A percentile compares a stretch with the other conserved stretches of the same genome.
These are phyloP conservation scores for Etia nguti DNA, from an alignment of 2,113 vertebrate species.

Conservation along the genomic window DNA sequence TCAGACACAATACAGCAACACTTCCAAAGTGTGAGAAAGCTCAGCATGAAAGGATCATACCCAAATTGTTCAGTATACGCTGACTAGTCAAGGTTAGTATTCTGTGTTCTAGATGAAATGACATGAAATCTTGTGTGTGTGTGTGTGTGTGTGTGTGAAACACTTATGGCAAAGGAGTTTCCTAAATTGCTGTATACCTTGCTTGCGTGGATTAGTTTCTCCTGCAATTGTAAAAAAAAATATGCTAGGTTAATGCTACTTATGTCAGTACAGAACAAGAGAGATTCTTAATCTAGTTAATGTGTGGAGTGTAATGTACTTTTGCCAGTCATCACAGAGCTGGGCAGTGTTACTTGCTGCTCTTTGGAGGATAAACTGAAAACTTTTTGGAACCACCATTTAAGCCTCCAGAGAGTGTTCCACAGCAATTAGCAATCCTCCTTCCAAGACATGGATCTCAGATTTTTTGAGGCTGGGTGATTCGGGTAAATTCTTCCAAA, in stretches of 20 bases:
- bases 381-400: conserved; percentile 4
- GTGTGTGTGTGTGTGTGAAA: not conserved
- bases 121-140: accelerated
- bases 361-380: not conserved
- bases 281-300: not conserved
- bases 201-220: not conserved
- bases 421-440: not conserved
- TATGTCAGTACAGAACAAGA: not conserved
- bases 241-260: not conserved
- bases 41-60: not conserved
- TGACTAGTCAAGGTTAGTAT: not conserved
- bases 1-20: not conserved
- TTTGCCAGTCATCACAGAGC: not conserved
- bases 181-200: not conserved
- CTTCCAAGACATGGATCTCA: not conserved
- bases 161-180: not conserved
- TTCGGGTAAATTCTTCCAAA: not conserved
- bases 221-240: not conserved
- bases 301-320: not conserved
- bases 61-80: not conserved
- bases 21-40: not conserved
- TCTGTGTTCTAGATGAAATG: not conserved
- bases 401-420: not conserved
- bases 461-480: not conserved
- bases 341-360: not conserved